These are phyloP conservation scores for Cynodonichthys magdalenae DNA, from an alignment of 2,797 vertebrate species.

Conservation along the genomic window DNA sequence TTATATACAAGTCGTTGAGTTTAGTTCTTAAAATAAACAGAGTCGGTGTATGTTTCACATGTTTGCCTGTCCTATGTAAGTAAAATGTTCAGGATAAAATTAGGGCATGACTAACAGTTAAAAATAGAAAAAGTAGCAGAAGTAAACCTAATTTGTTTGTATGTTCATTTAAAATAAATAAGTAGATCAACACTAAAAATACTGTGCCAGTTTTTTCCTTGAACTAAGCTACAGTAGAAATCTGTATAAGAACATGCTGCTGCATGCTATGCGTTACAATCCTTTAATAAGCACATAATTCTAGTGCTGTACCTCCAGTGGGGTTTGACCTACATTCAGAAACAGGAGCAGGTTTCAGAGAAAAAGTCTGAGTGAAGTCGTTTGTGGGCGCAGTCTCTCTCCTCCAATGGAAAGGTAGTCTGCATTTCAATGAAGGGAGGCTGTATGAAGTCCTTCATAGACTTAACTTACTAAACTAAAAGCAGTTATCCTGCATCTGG, in stretches of 20 bases:
- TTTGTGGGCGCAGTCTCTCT: slow-evolving; percentile 1
- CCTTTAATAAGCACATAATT: slow-evolving; percentile 11
- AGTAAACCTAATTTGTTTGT: neutral
- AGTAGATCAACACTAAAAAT: neutral
- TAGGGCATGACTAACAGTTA: neutral
- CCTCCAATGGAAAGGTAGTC: neutral
- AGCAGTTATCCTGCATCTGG: slow-evolving; percentile 8
- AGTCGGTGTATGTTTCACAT: neutral
- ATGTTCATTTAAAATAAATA: neutral
- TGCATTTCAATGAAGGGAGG: slow-evolving; percentile 15
- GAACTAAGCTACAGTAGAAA: neutral
- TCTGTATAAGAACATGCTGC: slow-evolving; percentile 12
- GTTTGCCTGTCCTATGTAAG: neutral
- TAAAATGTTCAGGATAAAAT: neutral
- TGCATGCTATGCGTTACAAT: slow-evolving; percentile 16
- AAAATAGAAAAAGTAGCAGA: neutral
- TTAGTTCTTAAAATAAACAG: too few species aligned
- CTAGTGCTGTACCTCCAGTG: slow-evolving; percentile 19
- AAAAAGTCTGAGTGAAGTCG: slow-evolving; percentile 6
- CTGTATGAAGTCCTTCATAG: slow-evolving; percentile 8
- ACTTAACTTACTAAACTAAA: slow-evolving; percentile 24
- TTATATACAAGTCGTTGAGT: too few species aligned
- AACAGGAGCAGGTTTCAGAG: slow-evolving; percentile 28
- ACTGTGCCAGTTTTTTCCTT: neutral
- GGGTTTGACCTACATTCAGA: slow-evolving; percentile 59